Base-by-base conservation (phyloP, 2,113 vertebrate species). In the Brienomyrus brachyistius region DNA sequence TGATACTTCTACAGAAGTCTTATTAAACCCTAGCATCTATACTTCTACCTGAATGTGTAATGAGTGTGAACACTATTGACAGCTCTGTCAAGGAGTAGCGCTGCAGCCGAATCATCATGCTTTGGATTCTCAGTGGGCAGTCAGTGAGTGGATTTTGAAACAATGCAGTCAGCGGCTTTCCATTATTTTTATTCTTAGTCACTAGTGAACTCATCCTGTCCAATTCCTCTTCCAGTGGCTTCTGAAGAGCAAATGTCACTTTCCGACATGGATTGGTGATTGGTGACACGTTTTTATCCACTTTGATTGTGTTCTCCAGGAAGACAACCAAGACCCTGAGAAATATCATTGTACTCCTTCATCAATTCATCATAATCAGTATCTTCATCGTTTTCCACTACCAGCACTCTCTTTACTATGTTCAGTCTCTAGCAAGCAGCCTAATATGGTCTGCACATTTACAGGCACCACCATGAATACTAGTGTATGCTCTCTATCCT, bases 311-410 rank as follows among this genome's bases (percentile, higher is more conserved):
- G n/a, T 17, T 90, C 52, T 31, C 70, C 91, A 21, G 90, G 70
- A 13, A 87, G 52, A 54, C 87, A 91, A 5, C 90, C 86, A 77
- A 90, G 21, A 9, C 86, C 82, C 7, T 92, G 15, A 86, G 90
- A 91, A n/a, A 88, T 2, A n/a, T 89, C 90, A 31, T 5, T 40
- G 27, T 87, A 54, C 62, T 90, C 90, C 15, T 21, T 19, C 86
- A 89, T 86, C 11, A 90, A 10, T 15, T 84, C 45, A 84, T 6
- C 10, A 11, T 89, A 51, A 3, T 86, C 62, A 19, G 47, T 86
- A 6, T 50, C 45, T 27, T 56, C 15, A 43, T 86, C 11, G 3
- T 48, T 45, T 48, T 62, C 31, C 5, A 90, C 85, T 21, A 88
- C 31, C 80, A 88, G 35, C 10, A 82, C 31, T 43, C 70, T 62